Percentiles rank a stretch among this genome's conserved stretches.
phyloP scores from a whole-genome alignment of 2,113 vertebrate species.

The Salminus brasiliensis region DNA sequence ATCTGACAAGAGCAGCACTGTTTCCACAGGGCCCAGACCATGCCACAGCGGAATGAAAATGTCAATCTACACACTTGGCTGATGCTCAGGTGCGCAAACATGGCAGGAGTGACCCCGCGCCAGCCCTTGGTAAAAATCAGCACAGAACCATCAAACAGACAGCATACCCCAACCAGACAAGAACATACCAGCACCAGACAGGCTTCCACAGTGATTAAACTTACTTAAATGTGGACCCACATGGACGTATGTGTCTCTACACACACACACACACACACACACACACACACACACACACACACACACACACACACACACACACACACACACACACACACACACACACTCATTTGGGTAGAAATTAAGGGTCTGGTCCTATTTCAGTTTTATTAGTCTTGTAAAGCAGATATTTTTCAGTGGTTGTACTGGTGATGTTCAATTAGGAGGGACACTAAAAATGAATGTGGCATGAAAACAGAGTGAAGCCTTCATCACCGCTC shows the following conservation, averaged over 20 bases:
- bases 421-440: background rate
- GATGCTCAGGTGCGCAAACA: constrained; percentile 55
- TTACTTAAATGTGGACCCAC: background rate
- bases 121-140: constrained; percentile 26
- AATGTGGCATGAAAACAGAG: background rate
- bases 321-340: too few species aligned
- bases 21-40: constrained; percentile 51
- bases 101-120: constrained; percentile 32
- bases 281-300: too few species aligned
- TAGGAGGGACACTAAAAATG: background rate
- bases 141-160: constrained; percentile 28
- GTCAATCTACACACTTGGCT: constrained; percentile 60
- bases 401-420: background rate
- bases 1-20: constrained; percentile 63
- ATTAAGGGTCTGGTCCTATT: background rate
- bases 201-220: constrained; percentile 13
- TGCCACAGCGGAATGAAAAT: constrained; percentile 50
- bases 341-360: background rate
- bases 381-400: background rate
- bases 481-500: background rate
- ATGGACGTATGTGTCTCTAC: background rate
- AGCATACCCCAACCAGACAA: constrained; percentile 20
- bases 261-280: too few species aligned
- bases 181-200: constrained; percentile 17
- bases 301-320: too few species aligned